Conservation (phyloP, 2,113 vertebrate species). For the Osmerus mordax region DNA sequence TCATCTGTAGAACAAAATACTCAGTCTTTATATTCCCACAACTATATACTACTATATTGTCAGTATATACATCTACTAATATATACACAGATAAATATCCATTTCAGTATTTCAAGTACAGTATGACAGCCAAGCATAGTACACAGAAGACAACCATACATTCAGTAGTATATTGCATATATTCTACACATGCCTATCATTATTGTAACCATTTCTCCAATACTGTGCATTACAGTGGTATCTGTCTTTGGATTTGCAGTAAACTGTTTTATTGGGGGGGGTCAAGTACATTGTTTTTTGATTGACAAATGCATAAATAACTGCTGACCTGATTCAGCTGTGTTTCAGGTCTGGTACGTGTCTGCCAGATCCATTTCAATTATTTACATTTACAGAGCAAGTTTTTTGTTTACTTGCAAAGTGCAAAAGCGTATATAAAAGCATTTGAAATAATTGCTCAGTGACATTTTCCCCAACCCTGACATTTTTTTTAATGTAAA, state of each 20-base stretch:
- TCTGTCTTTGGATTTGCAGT: conserved; percentile 20
- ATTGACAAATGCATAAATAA: conserved; percentile 21
- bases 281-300: conserved; percentile 7
- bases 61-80: conserved; percentile 29
- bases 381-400: neutral
- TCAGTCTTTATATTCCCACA: neutral
- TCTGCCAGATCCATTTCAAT: too few species aligned
- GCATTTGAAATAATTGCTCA: too few species aligned
- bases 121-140: conserved; percentile 24
- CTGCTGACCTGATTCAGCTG: conserved; percentile 32
- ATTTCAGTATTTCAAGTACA: conserved; percentile 44
- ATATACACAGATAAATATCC: conserved; percentile 26
- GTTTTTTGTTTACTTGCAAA: neutral
- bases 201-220: conserved; percentile 33
- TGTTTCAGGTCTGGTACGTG: conserved; percentile 10
- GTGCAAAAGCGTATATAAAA: neutral
- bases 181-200: conserved; percentile 34
- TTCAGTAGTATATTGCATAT: conserved; percentile 28
- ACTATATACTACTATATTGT: conserved; percentile 27
- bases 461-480: too few species aligned
- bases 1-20: conserved; percentile 1
- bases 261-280: conserved; percentile 19
- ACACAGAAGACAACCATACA: conserved; percentile 28
- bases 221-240: conserved; percentile 29
- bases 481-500: too few species aligned